These are phyloP conservation scores for Notamacropus eugenii DNA, from an alignment of 2,797 vertebrate species.

Conservation along the genomic window DNA sequence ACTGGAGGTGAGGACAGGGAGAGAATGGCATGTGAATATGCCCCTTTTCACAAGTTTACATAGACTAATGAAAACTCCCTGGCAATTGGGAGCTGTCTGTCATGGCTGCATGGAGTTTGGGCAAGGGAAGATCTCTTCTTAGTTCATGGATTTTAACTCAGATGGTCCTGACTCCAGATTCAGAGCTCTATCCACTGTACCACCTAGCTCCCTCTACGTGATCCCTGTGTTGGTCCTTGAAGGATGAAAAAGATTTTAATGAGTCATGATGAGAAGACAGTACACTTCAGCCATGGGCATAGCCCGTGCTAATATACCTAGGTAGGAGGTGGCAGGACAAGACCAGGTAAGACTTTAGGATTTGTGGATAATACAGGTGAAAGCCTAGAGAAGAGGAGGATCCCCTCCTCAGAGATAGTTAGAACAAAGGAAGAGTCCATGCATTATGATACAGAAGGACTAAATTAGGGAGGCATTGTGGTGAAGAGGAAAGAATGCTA, in stretches of 20 bases:
- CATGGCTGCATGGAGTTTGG: neutral
- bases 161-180: neutral
- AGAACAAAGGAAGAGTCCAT: neutral
- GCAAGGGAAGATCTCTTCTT: neutral
- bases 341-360: neutral
- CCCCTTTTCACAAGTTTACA: neutral
- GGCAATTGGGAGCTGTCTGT: neutral
- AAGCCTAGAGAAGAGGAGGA: neutral
- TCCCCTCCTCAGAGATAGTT: neutral
- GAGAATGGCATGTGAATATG: too few species aligned
- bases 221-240: neutral
- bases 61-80: too few species aligned
- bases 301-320: neutral
- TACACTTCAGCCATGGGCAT: neutral
- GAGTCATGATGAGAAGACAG: neutral
- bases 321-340: neutral
- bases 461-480: neutral
- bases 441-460: neutral
- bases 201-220: neutral
- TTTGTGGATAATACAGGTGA: neutral
- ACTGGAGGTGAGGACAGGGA: too few species aligned
- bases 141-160: neutral
- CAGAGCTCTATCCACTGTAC: neutral
- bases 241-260: neutral
- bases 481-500: neutral